Base-by-base conservation (phyloP, 1,140 invertebrate genomes). In the Ephestia elutella region DNA sequence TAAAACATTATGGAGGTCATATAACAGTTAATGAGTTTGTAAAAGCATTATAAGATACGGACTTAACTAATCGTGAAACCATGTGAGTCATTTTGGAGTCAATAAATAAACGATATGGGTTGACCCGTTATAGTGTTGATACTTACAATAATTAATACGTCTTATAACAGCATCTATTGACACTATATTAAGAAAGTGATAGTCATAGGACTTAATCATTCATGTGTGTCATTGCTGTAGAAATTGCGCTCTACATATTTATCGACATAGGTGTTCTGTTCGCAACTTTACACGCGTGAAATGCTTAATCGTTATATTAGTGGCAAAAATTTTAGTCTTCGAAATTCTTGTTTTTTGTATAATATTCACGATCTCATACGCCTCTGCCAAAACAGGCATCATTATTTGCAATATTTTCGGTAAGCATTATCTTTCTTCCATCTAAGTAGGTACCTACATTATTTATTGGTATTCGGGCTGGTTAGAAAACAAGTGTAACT, bases 21-120 rank as follows among this genome's bases (percentile, higher is more conserved):
- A 60, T 78, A 82, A 86, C 83, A 73, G 83, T 86, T 80, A 86
- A 82, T 84, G 78, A 82, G 73, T 48, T 68, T 77, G 76, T 82
- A 84, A 84, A 84, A 84, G 75, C 78, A 83, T 44, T 21, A 48
- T 44, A 56, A n/a, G 35, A 56, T 48, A 53, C 50, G 7, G 18
- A 21, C 38, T 44, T 44, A 44, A 44, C 38, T 44, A 44, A 44
- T 44, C 38, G 38, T n/a, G 38, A n/a, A 10, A 44, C 38, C 38
- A 44, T 15, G 15, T 44, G 38, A 44, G 38, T 44, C 38, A 15
- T 15, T 44, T 44, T 44, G 38, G 15, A 44, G 38, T 44, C 38
- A 44, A 44, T 44, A 44, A 44, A 44, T 44, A 44, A 44, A 44
- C 30, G 30, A 32, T 32, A 32, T 44, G 38, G 13, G 38, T 44